Conservation (phyloP, 1,140 invertebrate genomes). For the Ceratina calcarata region DNA sequence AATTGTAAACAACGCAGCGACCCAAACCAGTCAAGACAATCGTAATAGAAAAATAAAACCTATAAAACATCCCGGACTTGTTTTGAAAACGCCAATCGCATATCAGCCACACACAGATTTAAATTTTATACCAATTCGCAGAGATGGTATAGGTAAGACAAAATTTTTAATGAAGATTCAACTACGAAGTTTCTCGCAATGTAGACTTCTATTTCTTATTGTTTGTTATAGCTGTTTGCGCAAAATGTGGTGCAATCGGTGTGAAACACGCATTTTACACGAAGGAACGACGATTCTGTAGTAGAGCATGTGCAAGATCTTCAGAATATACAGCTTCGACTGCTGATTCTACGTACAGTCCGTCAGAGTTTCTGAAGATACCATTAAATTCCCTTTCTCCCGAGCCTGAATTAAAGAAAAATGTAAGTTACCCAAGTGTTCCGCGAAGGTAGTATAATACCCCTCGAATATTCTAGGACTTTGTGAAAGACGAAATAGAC, state of each 20-base stretch:
- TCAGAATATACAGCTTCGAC: conserved; percentile 73
- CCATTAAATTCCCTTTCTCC: conserved; percentile 59
- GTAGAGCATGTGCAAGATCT: conserved; percentile 86
- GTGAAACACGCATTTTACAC: conserved; percentile 95
- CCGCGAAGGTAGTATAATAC: no score
- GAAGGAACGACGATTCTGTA: conserved; percentile 90
- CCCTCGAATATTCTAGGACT: conserved; percentile 32
- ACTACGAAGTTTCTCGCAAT: conserved; percentile 5
- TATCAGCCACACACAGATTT: conserved; percentile 89
- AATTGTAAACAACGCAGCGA: conserved; percentile 81
- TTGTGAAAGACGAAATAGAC: conserved; percentile 60
- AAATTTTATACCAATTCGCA: conserved; percentile 89
- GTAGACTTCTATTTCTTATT: conserved; percentile 14
- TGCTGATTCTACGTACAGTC: conserved; percentile 78
- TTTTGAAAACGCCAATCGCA: conserved; percentile 89
- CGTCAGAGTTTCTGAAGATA: conserved; percentile 71
- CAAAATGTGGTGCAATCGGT: conserved; percentile 93
- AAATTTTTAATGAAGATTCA: background rate
- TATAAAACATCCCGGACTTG: conserved; percentile 87
- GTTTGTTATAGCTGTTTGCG: conserved; percentile 87
- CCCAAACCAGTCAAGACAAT: conserved; percentile 80
- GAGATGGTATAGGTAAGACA: conserved; percentile 90
- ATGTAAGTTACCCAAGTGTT: conserved; percentile 59
- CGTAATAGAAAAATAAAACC: conserved; percentile 86
- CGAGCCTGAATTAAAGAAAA: conserved; percentile 59